Conservation (phyloP, 2,113 vertebrate genomes). For the Himantopus leucocephalus region DNA sequence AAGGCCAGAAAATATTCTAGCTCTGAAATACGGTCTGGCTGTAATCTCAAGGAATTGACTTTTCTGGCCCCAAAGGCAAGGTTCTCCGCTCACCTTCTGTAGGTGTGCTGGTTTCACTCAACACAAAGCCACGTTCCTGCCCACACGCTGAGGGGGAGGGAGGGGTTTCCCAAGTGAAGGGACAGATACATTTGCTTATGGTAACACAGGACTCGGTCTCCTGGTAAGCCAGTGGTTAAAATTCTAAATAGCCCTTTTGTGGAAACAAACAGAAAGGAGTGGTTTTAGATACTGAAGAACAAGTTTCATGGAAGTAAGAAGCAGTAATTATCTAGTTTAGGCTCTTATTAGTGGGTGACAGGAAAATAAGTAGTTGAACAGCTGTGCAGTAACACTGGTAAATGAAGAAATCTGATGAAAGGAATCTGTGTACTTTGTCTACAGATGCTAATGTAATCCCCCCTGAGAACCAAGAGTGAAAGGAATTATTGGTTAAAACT, state of each 20-base stretch:
- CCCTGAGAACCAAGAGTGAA: background rate
- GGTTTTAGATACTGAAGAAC: background rate
- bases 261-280: background rate
- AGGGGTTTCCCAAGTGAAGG: background rate
- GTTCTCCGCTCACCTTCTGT: background rate
- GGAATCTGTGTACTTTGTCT: background rate
- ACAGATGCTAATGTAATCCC: background rate
- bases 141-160: rapidly evolving
- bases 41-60: background rate
- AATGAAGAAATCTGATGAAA: conserved; percentile 24
- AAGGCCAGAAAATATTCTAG: background rate
- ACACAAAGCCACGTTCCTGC: background rate
- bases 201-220: background rate
- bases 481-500: background rate
- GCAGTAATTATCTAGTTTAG: conserved; percentile 28
- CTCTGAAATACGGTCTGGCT: background rate
- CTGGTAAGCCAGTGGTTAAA: background rate
- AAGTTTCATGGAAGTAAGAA: background rate
- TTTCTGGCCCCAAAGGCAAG: background rate
- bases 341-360: background rate
- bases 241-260: background rate
- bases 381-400: background rate
- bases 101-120: background rate
- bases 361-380: conserved; percentile 45
- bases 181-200: background rate